Evolutionary conservation across 2,888 invertebrate species (phyloP).

Genomic region (Euplagia quadripunctaria): DNA sequence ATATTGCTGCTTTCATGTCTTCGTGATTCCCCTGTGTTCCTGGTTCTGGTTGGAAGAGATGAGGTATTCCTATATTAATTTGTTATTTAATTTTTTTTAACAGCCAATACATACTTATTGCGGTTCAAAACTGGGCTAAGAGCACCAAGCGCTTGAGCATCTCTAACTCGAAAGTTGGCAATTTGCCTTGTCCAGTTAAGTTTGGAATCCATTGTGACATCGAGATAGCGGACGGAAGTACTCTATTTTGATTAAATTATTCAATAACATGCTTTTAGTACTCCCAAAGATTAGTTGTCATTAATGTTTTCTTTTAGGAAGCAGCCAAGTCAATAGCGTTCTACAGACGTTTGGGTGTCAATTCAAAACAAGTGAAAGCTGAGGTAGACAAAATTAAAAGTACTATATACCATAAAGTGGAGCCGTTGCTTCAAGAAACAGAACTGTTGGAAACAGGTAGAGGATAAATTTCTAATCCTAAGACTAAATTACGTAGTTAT

Average conservation of each 20-base stretch:
- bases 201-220: too few species aligned
- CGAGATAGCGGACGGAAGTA: too few species aligned
- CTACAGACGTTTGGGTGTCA: constrained; percentile 58
- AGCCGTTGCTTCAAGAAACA: constrained; percentile 52
- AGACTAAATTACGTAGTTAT: background rate
- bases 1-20: constrained; percentile 58
- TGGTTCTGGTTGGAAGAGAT: constrained; percentile 64
- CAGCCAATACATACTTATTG: background rate
- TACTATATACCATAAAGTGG: constrained; percentile 64
- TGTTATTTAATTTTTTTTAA: background rate
- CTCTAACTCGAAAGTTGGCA: background rate
- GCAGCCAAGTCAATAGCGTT: constrained; percentile 69
- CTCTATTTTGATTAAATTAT: too few species aligned
- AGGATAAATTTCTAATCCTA: background rate
- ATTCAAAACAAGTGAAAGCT: constrained; percentile 65
- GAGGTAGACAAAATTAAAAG: constrained; percentile 66
- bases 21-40: constrained; percentile 70
- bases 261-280: background rate
- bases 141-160: too few species aligned
- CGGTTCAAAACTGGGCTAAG: too few species aligned
- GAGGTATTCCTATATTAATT: constrained; percentile 49
- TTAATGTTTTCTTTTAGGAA: constrained; percentile 44
- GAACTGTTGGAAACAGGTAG: constrained; percentile 33
- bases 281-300: background rate
- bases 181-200: background rate